Percentiles rank a stretch among this genome's conserved stretches.
phyloP scores from a whole-genome alignment of 2,888 invertebrate species.

The Trachelus tabidus region DNA sequence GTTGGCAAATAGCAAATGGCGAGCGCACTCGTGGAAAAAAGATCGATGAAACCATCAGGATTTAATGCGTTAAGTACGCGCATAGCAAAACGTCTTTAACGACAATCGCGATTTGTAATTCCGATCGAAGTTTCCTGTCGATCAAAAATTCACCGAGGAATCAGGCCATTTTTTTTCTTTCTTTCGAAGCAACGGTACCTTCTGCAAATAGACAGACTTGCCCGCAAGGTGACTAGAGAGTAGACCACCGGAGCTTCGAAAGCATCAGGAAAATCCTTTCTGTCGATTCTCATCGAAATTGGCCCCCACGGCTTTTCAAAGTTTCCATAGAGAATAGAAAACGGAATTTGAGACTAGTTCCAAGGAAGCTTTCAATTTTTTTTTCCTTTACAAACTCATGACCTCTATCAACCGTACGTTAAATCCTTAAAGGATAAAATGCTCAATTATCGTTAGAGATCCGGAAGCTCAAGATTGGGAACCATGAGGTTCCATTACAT shows the following conservation, averaged over 20 bases:
- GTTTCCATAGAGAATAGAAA: neutral
- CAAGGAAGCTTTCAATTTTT: no score
- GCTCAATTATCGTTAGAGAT: neutral
- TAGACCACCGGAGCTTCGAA: neutral
- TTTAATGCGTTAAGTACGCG: neutral
- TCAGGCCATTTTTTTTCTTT: neutral
- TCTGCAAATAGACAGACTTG: neutral
- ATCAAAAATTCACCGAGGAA: neutral
- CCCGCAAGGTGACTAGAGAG: neutral
- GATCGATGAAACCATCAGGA: neutral
- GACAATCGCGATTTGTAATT: neutral
- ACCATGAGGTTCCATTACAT: neutral
- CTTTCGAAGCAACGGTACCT: neutral
- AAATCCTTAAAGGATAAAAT: no score
- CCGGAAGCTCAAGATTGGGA: neutral
- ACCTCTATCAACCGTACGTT: neutral
- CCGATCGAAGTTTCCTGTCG: neutral
- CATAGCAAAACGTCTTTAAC: neutral
- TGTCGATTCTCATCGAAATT: neutral
- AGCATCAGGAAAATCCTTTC: neutral
- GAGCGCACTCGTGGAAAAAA: neutral
- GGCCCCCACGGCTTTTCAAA: neutral
- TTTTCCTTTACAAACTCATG: neutral
- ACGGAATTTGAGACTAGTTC: neutral
- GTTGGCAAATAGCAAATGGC: neutral